Evolutionary conservation across 2,888 invertebrate genomes (phyloP), one percentile per base, ranked within the genome.

Genomic region (Callyntrura sp.): DNA sequence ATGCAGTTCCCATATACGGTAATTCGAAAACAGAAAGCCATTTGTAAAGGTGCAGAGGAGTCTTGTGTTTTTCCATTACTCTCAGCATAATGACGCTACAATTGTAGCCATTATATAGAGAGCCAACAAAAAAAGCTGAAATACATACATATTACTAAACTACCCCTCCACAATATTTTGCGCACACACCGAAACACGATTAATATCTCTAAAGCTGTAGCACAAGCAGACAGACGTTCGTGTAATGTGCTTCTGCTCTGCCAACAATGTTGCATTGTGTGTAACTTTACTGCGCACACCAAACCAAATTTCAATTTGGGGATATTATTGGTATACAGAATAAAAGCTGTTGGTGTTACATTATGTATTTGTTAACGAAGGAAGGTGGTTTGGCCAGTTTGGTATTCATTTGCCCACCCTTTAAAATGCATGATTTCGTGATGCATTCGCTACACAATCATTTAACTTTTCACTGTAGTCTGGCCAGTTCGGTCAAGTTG

Each of bases 371-470:
- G 51, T 25, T 86, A 76, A 90, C 70, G 57, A 81, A 86, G 86
- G 57, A 81, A 86, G 86, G 90, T 90, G 85, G 90, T 90, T 90
- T 86, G 85, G 82, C 90, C 90, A 90, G 90, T 90, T 86, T 82
- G 57, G 65, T 55, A 57, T 81, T 83, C 57, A 83, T 45, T 88
- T 79, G 85, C 65, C 70, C 76, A 78, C 57, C 55, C 68, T 84
- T 68, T 65, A 89, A 88, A 84, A 83, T 76, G 84, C 62, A 70
- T 83, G 83, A 83, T 68, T 20, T 73, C 28, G 68, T 79, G 86
- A 20, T 25, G 43, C 70, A 70, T 43, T 55, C 82, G 57, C 57
- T 65, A 87, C 45, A 23, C 60, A 81, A 23, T 65, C 62, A 83
- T 65, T 25, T 23, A 62, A 48, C 65, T 20, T 65, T 48, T 25